Evolutionary conservation across 1,140 invertebrate species (phyloP), one percentile per base, ranked within the genome.

Genomic region (Polypedilum vanderplanki): DNA sequence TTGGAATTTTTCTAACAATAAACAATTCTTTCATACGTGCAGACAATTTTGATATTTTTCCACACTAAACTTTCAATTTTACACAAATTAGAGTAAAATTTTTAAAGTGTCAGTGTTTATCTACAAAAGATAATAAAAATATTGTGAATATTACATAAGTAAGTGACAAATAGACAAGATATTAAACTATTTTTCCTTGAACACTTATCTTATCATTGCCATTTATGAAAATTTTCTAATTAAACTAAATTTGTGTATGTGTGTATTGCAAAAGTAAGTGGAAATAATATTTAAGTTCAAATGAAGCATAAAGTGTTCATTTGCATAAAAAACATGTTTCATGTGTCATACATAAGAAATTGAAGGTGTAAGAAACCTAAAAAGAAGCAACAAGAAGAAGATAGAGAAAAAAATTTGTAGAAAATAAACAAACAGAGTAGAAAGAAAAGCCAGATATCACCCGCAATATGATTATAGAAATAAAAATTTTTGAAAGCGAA

Each of bases 1-100:
- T 57, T 57, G 46, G 46, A 57, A 57, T 57, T 57, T 46, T 57
- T 57, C 12, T 57, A 57, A 57, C 46, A 57, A 57, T 57, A 57
- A 57, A 57, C 46, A 57, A 57, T 12, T 57, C n/a, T n/a, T 57
- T 57, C 12, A n/a, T 57, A 4, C 15, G n/a, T 33, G 24, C 24
- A 15, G 12, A 57, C 12, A 57, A 15, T 57, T 57, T 57, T 15
- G 12, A 3, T 12, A 57, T n/a, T n/a, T 57, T n/a, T 15, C n/a
- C 10, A n/a, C 46, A 4, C n/a, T 57, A 57, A 57, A n/a, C 46
- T 12, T 57, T 12, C 12, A 57, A 57, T 12, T 57, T 57, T 57
- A 33, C n/a, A 57, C 15, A 57, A 57, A n/a, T 15, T 57, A 57
- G 0, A 57, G 12, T 4, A n/a, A 15, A 57, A 12, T 15, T 15